Percentiles rank a stretch among this genome's conserved stretches.
Evolutionary conservation across 37 sponge, comb jelly and placozoan species (phyloP).

Genomic region (Cladorhizidae sp.): DNA sequence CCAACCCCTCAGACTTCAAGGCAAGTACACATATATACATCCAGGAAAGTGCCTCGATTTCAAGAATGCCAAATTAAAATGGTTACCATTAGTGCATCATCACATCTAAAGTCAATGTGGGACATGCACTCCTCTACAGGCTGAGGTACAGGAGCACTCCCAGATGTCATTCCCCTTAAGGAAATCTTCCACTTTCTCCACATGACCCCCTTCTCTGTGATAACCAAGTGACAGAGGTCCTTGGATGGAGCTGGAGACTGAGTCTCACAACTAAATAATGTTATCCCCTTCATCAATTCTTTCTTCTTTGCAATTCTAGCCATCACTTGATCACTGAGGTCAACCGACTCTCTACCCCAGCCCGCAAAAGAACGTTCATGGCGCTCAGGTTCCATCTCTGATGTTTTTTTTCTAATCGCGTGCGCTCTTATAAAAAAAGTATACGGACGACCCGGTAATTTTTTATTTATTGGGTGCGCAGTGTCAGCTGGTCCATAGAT

Average conservation of each 20-base stretch:
- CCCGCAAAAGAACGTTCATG: no score
- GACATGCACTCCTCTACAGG: constrained; percentile 56
- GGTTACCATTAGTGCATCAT: constrained; percentile 43
- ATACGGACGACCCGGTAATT: not conserved
- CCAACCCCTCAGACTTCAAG: no score
- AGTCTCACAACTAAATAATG: constrained; percentile 66
- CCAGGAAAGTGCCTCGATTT: no score
- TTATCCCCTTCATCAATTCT: constrained; percentile 38
- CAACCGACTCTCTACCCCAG: no score
- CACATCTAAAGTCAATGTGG: constrained; percentile 53
- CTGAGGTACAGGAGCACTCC: constrained; percentile 35
- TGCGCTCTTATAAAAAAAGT: not conserved
- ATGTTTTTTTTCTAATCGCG: no score
- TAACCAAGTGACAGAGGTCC: constrained; percentile 82
- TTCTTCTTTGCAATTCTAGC: constrained; percentile 20
- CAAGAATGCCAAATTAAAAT: no score
- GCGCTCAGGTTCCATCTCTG: no score
- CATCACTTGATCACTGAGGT: constrained; percentile 24
- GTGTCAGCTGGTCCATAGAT: constrained; percentile 11
- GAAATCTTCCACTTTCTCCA: constrained; percentile 87
- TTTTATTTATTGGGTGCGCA: not conserved
- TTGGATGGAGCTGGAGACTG: constrained; percentile 93
- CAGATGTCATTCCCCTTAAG: constrained; percentile 50
- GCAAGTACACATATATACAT: no score
- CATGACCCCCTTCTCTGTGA: constrained; percentile 89